Base-by-base conservation (phyloP, 2,888 invertebrate species). In the Pocota personata region DNA sequence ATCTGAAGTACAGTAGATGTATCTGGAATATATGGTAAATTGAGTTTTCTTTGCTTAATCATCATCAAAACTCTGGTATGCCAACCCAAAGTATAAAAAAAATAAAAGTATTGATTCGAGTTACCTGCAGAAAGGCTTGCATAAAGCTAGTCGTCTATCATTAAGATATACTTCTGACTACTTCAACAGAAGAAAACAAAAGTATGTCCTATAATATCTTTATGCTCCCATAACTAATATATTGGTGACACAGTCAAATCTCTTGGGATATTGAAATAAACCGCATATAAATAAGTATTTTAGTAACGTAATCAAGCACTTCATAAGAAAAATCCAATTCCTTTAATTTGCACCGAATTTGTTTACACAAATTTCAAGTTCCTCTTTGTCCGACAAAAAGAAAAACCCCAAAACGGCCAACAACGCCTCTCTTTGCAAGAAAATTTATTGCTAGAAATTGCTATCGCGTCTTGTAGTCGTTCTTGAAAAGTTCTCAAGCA, bases 401-500 rank as follows among this genome's bases (percentile, higher is more conserved):
- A 16, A 2, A 30, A 2, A 32, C 5, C 1, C 6, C 40, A 48
- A 66, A 80, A 58, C 21, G 43, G 21, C 69, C 80, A 78, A 58
- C 76, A 62, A 58, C 35, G 14, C 46, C 19, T 46, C 27, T 62
- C 50, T 40, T 76, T 71, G 62, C 75, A 64, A 60, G 40, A 60
- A 60, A 75, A 80, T 75, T 64, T 86, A 80, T 86, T 79, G 69
- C 75, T 48, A 75, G 48, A 66, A 84, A 75, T 84, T 52, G 75
- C 80, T 52, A 72, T 72, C 64, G 82, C 62, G 27, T 83, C 62
- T 57, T 67, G 32, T n/a, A 46, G 66, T 62, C 55, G 60, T 82
- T 82, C 86, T 86, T 82, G 76, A 86, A 80, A 82, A 86, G 76
- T 66, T 82, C 52, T 67, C 40, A 27, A 82, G 76, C 35, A 66